These are phyloP conservation scores for Trichogramma evanescens DNA, from an alignment of 2,888 invertebrate species.

Conservation along the genomic window DNA sequence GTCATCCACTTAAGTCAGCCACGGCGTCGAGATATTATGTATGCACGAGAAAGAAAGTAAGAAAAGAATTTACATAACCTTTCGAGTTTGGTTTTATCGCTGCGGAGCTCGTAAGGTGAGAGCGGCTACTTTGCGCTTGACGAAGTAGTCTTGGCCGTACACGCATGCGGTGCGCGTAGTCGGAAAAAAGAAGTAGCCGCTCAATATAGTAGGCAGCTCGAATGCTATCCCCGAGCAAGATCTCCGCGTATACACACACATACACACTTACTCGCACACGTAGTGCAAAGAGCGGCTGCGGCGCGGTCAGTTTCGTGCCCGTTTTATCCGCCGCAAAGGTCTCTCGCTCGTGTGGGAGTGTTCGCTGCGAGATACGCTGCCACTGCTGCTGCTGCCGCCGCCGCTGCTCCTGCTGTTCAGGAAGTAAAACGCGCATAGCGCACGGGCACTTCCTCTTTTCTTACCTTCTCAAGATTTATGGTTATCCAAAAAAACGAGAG, in stretches of 20 bases:
- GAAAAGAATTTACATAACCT: conserved; percentile 22
- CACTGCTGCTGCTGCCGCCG: neutral
- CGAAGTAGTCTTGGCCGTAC: neutral
- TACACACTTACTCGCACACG: too few species aligned
- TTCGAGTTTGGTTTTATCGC: conserved; percentile 19
- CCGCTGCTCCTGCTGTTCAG: neutral
- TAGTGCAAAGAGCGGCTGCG: too few species aligned
- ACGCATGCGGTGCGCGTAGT: neutral
- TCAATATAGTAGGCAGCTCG: neutral
- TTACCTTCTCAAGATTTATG: conserved; percentile 17
- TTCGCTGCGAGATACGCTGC: conserved; percentile 19
- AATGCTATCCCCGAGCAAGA: conserved; percentile 11
- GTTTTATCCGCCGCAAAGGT: neutral
- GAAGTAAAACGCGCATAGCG: conserved; percentile 10
- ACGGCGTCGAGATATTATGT: too few species aligned
- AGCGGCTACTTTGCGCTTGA: neutral
- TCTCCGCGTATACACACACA: neutral
- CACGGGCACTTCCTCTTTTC: neutral
- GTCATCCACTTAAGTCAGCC: too few species aligned
- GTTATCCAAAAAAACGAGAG: conserved; percentile 16
- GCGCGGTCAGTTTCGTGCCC: neutral
- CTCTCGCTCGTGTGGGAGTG: conserved; percentile 14
- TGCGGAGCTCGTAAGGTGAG: conserved; percentile 16
- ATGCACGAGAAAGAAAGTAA: neutral
- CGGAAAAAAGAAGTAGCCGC: neutral